phyloP scores from a whole-genome alignment of 1,140 invertebrate species.

The Drosophila virilis region DNA sequence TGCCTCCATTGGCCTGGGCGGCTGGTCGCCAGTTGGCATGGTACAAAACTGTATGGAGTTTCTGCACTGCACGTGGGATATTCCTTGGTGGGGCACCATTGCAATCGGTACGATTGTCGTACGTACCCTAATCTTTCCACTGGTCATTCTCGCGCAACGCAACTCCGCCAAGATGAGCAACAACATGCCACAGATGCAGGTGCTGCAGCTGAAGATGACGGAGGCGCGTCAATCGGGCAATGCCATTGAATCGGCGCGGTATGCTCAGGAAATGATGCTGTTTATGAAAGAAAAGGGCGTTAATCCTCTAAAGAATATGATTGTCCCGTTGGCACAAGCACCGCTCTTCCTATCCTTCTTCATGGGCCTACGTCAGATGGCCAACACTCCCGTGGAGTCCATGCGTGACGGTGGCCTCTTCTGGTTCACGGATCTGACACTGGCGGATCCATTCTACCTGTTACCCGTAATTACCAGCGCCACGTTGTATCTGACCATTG shows the following conservation, averaged over 20 bases:
- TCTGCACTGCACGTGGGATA: slow-evolving; percentile 89
- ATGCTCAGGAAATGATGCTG: slow-evolving; percentile 89
- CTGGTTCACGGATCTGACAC: slow-evolving; percentile 97
- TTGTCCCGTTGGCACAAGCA: slow-evolving; percentile 93
- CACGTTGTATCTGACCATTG: slow-evolving; percentile 92
- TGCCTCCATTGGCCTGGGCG: slow-evolving; percentile 91
- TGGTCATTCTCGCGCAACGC: slow-evolving; percentile 91
- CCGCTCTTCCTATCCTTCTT: slow-evolving; percentile 97
- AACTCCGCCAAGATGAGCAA: slow-evolving; percentile 92
- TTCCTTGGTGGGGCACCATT: slow-evolving; percentile 97
- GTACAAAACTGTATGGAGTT: slow-evolving; percentile 92
- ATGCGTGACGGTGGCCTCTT: slow-evolving; percentile 94
- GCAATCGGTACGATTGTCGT: slow-evolving; percentile 90
- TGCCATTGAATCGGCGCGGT: slow-evolving; percentile 89
- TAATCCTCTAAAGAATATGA: slow-evolving; percentile 91
- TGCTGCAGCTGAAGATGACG: slow-evolving; percentile 92
- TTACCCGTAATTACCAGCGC: slow-evolving; percentile 93
- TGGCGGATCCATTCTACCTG: slow-evolving; percentile 94
- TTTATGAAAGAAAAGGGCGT: slow-evolving; percentile 93
- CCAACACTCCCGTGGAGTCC: slow-evolving; percentile 94
- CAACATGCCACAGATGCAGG: slow-evolving; percentile 91
- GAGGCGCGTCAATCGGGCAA: slow-evolving; percentile 93
- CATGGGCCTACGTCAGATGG: slow-evolving; percentile 92
- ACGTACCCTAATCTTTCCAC: slow-evolving; percentile 91
- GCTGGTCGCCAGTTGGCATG: slow-evolving; percentile 91